These are phyloP conservation scores for Diplodus puntazzo DNA, from an alignment of 2,797 vertebrate genomes.

Conservation along the genomic window DNA sequence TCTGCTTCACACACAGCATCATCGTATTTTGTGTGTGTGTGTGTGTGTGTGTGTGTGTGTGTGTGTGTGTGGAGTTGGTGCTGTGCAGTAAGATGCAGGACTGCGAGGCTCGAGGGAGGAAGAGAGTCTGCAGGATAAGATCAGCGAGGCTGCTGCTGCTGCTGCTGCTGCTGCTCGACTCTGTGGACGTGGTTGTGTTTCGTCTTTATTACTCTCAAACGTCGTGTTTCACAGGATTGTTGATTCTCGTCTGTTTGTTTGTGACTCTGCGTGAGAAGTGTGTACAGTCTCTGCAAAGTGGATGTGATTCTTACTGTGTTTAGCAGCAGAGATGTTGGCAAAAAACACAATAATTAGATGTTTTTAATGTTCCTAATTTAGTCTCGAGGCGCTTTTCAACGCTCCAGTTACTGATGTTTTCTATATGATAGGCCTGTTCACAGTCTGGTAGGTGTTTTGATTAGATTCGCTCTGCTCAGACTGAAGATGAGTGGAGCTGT, in stretches of 20 bases:
- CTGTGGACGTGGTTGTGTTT: not conserved
- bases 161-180: not conserved
- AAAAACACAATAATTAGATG: not conserved
- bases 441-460: not conserved
- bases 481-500: not conserved
- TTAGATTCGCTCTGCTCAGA: not conserved
- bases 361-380: not conserved
- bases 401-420: not conserved
- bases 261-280: not conserved
- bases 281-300: not conserved
- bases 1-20: not conserved
- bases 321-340: not conserved
- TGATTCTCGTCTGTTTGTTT: not conserved
- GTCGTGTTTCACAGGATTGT: not conserved
- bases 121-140: conserved; percentile 29
- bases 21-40: not conserved
- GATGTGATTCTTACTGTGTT: not conserved
- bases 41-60: not conserved
- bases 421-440: no score
- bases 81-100: conserved; percentile 14
- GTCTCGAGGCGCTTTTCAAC: not conserved
- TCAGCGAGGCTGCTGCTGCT: conserved; percentile 23
- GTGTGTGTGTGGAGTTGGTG: conserved; percentile 3
- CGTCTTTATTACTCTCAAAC: not conserved
- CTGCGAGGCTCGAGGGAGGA: conserved; percentile 16